Percentiles rank a stretch among this genome's conserved stretches.
Conservation (phyloP, 2,113 vertebrate genomes). For the Brevimyrus niger region DNA sequence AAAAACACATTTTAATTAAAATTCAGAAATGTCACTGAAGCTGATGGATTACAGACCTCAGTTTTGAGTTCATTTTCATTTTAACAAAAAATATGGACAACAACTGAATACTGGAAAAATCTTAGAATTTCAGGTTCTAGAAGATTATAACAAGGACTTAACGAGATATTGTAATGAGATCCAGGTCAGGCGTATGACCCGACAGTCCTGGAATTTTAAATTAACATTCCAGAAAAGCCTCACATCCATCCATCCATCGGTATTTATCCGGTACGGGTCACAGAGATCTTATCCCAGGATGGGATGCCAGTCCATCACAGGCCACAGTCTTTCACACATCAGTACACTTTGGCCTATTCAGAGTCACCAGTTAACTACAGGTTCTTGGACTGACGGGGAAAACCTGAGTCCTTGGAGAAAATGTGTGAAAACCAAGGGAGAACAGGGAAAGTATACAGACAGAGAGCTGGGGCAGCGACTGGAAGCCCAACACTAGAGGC, state of each 20-base stretch:
- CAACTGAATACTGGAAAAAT: background rate
- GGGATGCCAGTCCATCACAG: background rate
- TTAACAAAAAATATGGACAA: background rate
- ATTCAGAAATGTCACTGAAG: conserved; percentile 6
- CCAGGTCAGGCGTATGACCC: background rate
- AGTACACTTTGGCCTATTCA: background rate
- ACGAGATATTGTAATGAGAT: background rate
- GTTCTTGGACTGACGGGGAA: background rate
- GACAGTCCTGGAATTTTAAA: background rate
- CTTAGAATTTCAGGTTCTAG: background rate
- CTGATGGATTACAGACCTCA: background rate
- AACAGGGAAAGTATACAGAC: background rate
- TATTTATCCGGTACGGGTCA: background rate
- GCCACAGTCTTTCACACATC: background rate
- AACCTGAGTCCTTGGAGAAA: background rate
- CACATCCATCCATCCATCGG: background rate
- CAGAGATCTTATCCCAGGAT: background rate
- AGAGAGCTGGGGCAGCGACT: background rate
- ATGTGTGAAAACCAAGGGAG: background rate
- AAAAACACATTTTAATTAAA: background rate
- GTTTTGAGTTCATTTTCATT: background rate
- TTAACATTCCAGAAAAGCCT: background rate
- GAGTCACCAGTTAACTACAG: background rate
- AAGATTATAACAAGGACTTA: background rate
- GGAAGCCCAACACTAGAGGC: background rate